Evolutionary conservation across 2,888 invertebrate genomes (phyloP).

Genomic region (Arenicola marina): DNA sequence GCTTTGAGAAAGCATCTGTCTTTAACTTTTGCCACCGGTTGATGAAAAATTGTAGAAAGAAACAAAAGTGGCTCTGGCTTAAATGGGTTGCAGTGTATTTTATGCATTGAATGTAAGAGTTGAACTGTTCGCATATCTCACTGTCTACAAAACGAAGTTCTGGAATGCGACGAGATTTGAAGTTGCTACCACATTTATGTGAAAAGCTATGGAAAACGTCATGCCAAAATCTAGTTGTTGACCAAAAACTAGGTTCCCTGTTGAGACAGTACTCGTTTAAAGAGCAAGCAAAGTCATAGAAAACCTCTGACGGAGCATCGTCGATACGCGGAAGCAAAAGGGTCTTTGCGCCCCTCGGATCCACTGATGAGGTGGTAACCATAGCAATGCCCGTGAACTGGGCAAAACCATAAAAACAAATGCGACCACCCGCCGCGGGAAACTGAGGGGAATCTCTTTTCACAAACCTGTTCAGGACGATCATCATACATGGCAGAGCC

Average conservation of each 20-base stretch:
- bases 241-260: not conserved
- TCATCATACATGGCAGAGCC: not conserved
- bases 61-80: not conserved
- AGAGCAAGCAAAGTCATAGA: conserved; percentile 10
- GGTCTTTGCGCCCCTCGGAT: conserved; percentile 7
- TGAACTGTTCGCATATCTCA: conserved; percentile 11
- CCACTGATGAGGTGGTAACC: conserved; percentile 2
- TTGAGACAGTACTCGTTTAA: too few species aligned
- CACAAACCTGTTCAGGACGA: not conserved
- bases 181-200: not conserved
- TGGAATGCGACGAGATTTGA: not conserved
- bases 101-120: not conserved
- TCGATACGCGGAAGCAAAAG: not conserved
- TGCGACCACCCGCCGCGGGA: not conserved
- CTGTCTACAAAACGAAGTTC: not conserved
- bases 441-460: not conserved
- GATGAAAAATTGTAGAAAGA: not conserved
- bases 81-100: conserved; percentile 9
- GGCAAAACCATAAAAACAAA: conserved; percentile 9
- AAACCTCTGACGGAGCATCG: conserved; percentile 3
- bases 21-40: not conserved
- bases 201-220: conserved; percentile 8
- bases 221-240: not conserved
- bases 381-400: conserved; percentile 7
- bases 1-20: too few species aligned